Evolutionary conservation across 2,888 invertebrate genomes (phyloP).

Genomic region (Apeira syringaria): DNA sequence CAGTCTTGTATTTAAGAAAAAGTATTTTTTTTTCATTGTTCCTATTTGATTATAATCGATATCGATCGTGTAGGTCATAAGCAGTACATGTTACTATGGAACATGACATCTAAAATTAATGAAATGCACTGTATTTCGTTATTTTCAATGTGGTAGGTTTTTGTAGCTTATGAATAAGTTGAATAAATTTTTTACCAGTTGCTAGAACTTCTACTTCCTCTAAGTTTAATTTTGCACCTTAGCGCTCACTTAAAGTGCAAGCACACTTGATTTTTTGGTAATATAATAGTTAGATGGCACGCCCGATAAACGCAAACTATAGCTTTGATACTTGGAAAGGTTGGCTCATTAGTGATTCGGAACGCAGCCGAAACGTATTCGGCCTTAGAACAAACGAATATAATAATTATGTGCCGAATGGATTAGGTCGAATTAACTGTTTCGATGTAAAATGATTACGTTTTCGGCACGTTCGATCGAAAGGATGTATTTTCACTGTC

Average conservation of each 20-base stretch:
- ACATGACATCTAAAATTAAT: no score
- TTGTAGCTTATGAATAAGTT: no score
- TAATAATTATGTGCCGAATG: constrained; percentile 75
- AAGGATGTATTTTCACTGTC: no score
- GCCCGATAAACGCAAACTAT: constrained; percentile 70
- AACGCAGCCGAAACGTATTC: constrained; percentile 65
- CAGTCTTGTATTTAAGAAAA: no score
- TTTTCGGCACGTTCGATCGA: constrained; percentile 43
- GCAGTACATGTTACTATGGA: no score
- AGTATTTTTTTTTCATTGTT: no score
- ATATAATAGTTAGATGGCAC: constrained; percentile 83
- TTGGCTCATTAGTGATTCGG: constrained; percentile 76
- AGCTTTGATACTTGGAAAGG: constrained; percentile 72
- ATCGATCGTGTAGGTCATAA: no score
- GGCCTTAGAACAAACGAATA: constrained; percentile 75
- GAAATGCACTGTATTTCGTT: no score
- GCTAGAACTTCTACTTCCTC: no score
- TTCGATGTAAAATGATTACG: constrained; percentile 47
- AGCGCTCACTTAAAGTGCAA: background rate
- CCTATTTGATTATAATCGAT: no score
- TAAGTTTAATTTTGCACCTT: background rate
- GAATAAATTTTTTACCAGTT: no score
- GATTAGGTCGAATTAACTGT: constrained; percentile 71
- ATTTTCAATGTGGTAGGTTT: no score
- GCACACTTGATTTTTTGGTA: constrained; percentile 71